phyloP scores from a whole-genome alignment of 2,888 invertebrate species.

The Meteorus cinctellus region DNA sequence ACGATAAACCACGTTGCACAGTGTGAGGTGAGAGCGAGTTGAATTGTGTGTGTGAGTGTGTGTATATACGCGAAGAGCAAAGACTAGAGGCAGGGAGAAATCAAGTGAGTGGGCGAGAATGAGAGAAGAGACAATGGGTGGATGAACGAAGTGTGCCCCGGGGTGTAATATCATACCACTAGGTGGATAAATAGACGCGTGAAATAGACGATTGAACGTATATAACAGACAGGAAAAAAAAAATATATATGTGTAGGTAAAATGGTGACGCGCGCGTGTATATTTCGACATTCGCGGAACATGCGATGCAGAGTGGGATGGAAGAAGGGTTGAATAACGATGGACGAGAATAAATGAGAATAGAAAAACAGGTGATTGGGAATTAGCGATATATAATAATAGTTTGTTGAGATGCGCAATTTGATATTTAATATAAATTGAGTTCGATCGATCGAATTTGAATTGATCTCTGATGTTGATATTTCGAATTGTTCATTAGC shows the following conservation, averaged over 20 bases:
- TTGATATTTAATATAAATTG: too few species aligned
- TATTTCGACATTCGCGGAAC: neutral
- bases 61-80: constrained; percentile 37
- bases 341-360: neutral
- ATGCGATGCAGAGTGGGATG: neutral
- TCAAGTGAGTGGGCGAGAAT: constrained; percentile 28
- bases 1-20: constrained; percentile 32
- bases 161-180: constrained; percentile 73
- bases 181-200: constrained; percentile 72
- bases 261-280: neutral
- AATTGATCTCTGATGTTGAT: too few species aligned
- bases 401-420: too few species aligned
- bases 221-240: neutral
- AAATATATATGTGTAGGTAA: neutral
- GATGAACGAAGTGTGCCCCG: constrained; percentile 65
- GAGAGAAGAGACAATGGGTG: constrained; percentile 19
- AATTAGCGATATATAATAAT: too few species aligned
- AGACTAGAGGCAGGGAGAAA: constrained; percentile 12
- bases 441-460: too few species aligned
- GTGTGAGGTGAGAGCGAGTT: neutral
- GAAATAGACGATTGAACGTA: constrained; percentile 13
- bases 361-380: too few species aligned
- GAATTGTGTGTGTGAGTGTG: neutral
- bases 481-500: too few species aligned
- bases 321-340: neutral